Percentiles rank a stretch among this genome's conserved stretches.
phyloP scores from a whole-genome alignment of 2,797 vertebrate genomes.

The Alosa sapidissima region DNA sequence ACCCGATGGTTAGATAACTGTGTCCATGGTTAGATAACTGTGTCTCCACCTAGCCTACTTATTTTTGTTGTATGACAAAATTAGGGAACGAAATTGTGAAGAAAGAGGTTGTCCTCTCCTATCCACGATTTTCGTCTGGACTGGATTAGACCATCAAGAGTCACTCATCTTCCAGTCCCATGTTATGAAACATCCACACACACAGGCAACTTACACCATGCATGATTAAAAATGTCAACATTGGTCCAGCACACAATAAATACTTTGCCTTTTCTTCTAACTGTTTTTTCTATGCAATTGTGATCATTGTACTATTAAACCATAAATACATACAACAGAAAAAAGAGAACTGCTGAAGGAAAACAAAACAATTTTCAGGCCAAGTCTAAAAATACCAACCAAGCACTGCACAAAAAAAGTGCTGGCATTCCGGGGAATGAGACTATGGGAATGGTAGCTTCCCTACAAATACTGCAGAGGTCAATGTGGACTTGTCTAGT shows the following conservation, averaged over 20 bases:
- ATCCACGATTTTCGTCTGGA: background rate
- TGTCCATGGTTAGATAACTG: background rate
- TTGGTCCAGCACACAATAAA: background rate
- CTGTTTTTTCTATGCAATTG: background rate
- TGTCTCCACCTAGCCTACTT: background rate
- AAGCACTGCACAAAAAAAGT: background rate
- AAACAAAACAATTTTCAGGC: background rate
- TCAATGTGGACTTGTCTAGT: background rate
- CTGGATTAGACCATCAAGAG: background rate
- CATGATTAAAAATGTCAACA: background rate
- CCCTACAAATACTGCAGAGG: background rate
- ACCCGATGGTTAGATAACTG: background rate
- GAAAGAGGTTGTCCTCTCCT: background rate
- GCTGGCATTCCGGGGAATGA: background rate
- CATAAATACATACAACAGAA: background rate
- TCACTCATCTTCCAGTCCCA: background rate
- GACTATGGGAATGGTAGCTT: background rate
- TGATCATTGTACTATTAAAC: background rate
- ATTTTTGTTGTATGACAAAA: background rate
- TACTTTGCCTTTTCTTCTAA: background rate
- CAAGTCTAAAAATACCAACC: conserved; percentile 14
- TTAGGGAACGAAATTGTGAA: background rate
- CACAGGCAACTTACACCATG: background rate
- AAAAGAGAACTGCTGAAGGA: background rate
- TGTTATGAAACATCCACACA: background rate